phyloP scores from a whole-genome alignment of 2,113 vertebrate genomes.

The Dromaius novaehollandiae region DNA sequence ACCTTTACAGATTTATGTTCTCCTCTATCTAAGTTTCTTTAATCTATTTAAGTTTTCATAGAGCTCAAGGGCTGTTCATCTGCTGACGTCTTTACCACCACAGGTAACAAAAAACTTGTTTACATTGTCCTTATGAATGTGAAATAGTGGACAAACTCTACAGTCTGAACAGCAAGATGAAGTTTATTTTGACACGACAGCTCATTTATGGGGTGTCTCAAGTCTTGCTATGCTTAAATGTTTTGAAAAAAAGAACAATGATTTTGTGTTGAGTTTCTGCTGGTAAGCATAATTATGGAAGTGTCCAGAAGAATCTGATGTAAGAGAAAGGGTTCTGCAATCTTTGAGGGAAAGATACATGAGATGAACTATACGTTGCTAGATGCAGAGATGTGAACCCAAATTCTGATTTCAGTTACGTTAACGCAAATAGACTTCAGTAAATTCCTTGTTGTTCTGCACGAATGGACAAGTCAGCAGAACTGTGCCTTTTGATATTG shows the following conservation, averaged over 20 bases:
- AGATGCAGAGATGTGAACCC: background rate
- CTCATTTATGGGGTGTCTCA: background rate
- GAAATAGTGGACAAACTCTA: background rate
- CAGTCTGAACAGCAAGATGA: background rate
- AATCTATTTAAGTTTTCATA: background rate
- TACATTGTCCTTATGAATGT: background rate
- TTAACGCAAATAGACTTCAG: background rate
- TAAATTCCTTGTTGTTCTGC: background rate
- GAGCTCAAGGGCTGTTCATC: background rate
- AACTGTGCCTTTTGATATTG: background rate
- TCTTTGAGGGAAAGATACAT: background rate
- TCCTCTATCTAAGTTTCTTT: background rate
- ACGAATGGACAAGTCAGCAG: background rate
- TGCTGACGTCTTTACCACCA: background rate
- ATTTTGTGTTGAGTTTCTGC: background rate
- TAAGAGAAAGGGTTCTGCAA: background rate
- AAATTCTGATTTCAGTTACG: background rate
- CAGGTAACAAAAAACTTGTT: background rate
- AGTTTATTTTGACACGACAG: background rate
- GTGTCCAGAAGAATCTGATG: background rate
- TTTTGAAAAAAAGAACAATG: background rate
- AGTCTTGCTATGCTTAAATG: background rate
- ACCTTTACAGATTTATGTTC: background rate
- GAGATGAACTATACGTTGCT: background rate
- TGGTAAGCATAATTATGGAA: background rate